These are phyloP conservation scores for Drosophila fulvimacula DNA, from an alignment of 2,888 invertebrate species.

Conservation along the genomic window DNA sequence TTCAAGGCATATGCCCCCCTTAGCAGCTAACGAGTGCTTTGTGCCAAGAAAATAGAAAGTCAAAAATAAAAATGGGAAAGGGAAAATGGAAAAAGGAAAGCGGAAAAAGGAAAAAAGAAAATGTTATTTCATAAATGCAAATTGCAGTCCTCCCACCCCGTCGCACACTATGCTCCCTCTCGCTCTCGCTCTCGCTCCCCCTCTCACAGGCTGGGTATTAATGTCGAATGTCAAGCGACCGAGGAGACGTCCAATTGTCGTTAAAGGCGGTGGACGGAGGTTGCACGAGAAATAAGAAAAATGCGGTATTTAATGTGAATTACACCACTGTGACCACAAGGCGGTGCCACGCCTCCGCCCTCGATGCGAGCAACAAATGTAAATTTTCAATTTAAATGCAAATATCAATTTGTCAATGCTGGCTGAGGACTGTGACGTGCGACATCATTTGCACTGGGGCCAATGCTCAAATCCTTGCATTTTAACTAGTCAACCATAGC, in stretches of 20 bases:
- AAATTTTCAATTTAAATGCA: slow-evolving; percentile 86
- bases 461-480: slow-evolving; percentile 70
- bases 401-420: slow-evolving; percentile 85
- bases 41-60: slow-evolving; percentile 27
- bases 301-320: slow-evolving; percentile 84
- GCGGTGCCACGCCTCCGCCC: not conserved
- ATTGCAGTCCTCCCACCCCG: slow-evolving; percentile 38
- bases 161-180: not conserved
- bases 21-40: slow-evolving; percentile 61
- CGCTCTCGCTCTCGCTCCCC: not conserved
- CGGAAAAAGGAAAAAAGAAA: slow-evolving; percentile 41
- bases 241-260: slow-evolving; percentile 69
- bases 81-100: slow-evolving; percentile 26
- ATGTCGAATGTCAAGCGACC: slow-evolving; percentile 80
- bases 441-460: slow-evolving; percentile 44
- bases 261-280: not conserved
- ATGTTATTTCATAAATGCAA: slow-evolving; percentile 78
- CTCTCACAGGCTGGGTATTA: slow-evolving; percentile 58
- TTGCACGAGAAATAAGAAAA: slow-evolving; percentile 71
- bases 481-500: slow-evolving; percentile 78
- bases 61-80: slow-evolving; percentile 30
- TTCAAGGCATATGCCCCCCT: slow-evolving; percentile 5
- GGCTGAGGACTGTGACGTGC: slow-evolving; percentile 30
- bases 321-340: slow-evolving; percentile 84
- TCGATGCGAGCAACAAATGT: slow-evolving; percentile 82